Evolutionary conservation across 2,797 vertebrate genomes (phyloP).

Genomic region (Neosilurus mollespiculum): DNA sequence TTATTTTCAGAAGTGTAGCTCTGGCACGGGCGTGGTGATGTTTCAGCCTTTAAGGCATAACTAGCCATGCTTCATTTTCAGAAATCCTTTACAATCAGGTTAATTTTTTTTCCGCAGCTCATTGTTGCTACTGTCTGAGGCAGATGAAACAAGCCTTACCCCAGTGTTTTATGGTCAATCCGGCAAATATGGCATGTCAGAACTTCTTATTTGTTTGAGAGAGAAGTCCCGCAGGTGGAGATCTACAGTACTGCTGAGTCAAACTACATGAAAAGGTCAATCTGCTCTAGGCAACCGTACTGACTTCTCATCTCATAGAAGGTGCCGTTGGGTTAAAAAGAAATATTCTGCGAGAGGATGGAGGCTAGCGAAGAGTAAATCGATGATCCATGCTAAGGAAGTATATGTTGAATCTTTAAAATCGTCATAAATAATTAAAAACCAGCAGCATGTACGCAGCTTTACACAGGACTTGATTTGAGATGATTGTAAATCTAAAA

Average conservation of each 20-base stretch:
- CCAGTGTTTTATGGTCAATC: not conserved
- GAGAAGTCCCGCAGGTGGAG: not conserved
- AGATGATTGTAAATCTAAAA: not conserved
- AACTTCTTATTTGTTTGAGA: not conserved
- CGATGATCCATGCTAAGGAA: not conserved
- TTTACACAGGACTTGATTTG: not conserved
- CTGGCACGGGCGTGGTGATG: too few species aligned
- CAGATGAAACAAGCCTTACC: not conserved
- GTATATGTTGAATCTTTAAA: constrained; percentile 6
- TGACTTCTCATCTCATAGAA: not conserved
- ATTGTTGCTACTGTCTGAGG: not conserved
- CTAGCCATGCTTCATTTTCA: not conserved
- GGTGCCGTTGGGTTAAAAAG: not conserved
- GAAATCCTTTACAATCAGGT: not conserved
- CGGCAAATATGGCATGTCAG: not conserved
- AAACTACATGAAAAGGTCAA: not conserved
- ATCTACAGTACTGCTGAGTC: not conserved
- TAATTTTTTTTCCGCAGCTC: not conserved
- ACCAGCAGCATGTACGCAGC: not conserved
- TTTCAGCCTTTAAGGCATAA: not conserved
- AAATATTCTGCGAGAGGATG: not conserved
- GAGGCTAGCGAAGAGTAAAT: not conserved
- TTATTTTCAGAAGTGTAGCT: too few species aligned
- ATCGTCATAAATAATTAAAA: not conserved
- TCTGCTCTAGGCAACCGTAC: not conserved